Base-by-base conservation (phyloP, 2,888 invertebrate species). In the Polia nebulosa region DNA sequence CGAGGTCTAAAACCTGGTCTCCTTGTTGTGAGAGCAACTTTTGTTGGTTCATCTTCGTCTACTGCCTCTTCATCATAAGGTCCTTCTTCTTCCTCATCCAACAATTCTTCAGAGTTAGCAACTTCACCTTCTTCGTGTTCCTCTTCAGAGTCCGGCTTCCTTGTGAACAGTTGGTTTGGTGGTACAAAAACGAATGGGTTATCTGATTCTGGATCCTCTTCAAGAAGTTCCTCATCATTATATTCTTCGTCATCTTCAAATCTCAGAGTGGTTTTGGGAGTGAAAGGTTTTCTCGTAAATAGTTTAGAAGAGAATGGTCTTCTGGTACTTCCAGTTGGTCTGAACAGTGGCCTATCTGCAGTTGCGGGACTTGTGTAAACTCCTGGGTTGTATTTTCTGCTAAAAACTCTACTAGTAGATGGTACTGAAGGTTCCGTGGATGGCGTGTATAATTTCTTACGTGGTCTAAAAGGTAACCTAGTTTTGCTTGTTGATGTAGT, bases 301-400 rank as follows among this genome's bases (percentile, higher is more conserved):
- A 91, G 86, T 80, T 91, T 88, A 4, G 89, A 89, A 29, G 92
- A 88, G 65, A 94, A 93, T 32, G 94, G 95, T 83, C 92, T 89
- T 80, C 92, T 91, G 7, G 94, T 90, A n/a, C 41, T 70, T 25
- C 53, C 74, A 25, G 87, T 80, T 55, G 91, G 88, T 78, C 85
- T 90, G 52, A 93, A 89, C 22, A 90, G 83, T 44, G 90, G 88
- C 80, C 90, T 90, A 9, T 93, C 93, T 36, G 89, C 85, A 8
- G 94, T 88, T 4, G 94, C 85, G 44, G 96, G 96, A 61, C 95
- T 96, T 20, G 96, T 96, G 57, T 95, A 96, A 7, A 87, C 93
- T 27, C 96, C 95, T 53, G 92, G 93, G 76, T 94, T 96, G 79
- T 90, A 96, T 87, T 95, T 96, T 22, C 96, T 92, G 71, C 96